Conservation (phyloP, 2,888 invertebrate genomes). For the Orthosia incerta region DNA sequence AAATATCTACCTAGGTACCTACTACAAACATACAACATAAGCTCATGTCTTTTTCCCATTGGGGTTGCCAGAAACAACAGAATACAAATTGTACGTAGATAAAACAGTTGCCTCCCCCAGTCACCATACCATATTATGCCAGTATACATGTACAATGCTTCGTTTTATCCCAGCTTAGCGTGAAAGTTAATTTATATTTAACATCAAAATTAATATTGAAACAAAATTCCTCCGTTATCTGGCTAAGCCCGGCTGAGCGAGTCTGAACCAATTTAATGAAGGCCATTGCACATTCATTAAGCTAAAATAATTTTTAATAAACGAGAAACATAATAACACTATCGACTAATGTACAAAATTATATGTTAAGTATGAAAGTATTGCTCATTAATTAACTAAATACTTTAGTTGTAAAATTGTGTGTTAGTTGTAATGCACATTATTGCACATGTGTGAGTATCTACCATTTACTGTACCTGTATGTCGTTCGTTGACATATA, state of each 20-base stretch:
- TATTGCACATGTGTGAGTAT: too few species aligned
- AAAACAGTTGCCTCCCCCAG: not conserved
- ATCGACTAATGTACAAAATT: slow-evolving; percentile 9
- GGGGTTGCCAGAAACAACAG: too few species aligned
- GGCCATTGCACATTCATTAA: slow-evolving; percentile 41
- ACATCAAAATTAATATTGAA: slow-evolving; percentile 24
- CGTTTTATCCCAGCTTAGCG: not conserved
- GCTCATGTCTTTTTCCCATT: too few species aligned
- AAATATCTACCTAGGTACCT: too few species aligned
- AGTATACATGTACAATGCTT: not conserved
- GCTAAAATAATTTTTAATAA: slow-evolving; percentile 26
- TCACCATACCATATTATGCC: not conserved
- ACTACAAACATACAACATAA: too few species aligned
- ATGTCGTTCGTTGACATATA: too few species aligned
- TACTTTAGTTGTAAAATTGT: not conserved
- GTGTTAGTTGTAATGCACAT: too few species aligned
- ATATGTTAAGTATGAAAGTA: slow-evolving; percentile 4
- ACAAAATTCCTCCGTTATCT: slow-evolving; percentile 29
- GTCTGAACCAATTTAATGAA: slow-evolving; percentile 38
- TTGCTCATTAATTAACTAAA: slow-evolving; percentile 6
- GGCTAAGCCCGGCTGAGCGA: slow-evolving; percentile 15
- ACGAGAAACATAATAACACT: slow-evolving; percentile 6
- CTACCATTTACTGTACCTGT: too few species aligned
- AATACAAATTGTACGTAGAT: too few species aligned
- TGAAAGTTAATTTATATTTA: slow-evolving; percentile 33